Evolutionary conservation across 1,140 invertebrate genomes (phyloP).

Genomic region (Drosophila albomicans): DNA sequence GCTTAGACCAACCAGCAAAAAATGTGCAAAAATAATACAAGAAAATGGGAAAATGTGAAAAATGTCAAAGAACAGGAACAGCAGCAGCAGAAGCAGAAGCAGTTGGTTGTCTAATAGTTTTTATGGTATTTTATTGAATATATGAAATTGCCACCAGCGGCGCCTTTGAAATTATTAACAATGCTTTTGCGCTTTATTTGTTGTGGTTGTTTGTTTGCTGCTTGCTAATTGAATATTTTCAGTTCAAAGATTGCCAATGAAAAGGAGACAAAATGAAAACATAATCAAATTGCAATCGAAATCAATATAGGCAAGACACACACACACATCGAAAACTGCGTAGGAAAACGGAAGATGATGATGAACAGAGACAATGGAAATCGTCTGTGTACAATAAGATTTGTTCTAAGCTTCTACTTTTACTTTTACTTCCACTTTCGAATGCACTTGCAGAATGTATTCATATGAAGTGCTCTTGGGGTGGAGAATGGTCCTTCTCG

Average conservation of each 20-base stretch:
- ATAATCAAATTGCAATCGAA: constrained; percentile 24
- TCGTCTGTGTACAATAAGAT: too few relatives aligned
- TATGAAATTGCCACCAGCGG: constrained; percentile 54
- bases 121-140: constrained; percentile 9
- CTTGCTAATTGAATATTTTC: neutral
- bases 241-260: constrained; percentile 1
- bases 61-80: neutral
- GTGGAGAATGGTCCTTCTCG: too few relatives aligned
- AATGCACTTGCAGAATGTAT: too few relatives aligned
- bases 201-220: neutral
- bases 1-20: neutral
- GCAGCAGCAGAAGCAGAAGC: neutral
- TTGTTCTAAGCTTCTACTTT: too few relatives aligned
- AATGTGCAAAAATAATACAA: neutral
- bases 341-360: too few relatives aligned
- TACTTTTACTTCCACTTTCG: too few relatives aligned
- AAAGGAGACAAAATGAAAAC: neutral
- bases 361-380: neutral
- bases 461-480: too few relatives aligned
- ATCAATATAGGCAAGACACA: neutral
- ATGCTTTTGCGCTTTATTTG: too few relatives aligned
- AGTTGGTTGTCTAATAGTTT: constrained; percentile 33
- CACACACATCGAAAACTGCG: too few relatives aligned
- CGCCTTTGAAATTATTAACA: constrained; percentile 43
- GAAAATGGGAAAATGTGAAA: constrained; percentile 6